Evolutionary conservation across 2,888 invertebrate species (phyloP), one percentile per base, ranked within the genome.

Genomic region (Drosophila mulleri): DNA sequence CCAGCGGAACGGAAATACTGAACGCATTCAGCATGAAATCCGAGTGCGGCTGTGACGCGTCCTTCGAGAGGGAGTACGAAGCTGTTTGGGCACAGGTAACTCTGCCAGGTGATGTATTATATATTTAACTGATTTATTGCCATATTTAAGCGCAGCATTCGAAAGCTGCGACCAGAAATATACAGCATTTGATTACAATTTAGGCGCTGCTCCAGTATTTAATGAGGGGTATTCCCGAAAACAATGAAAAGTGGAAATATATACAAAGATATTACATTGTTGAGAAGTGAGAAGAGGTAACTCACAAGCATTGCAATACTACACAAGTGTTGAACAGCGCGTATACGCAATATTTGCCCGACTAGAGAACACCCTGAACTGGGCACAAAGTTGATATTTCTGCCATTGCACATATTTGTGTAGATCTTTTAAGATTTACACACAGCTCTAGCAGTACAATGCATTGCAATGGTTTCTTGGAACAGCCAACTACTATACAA

Each of bases 121-220:
- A 67, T 86, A 67, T 86, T 88, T 79, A 68, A 59, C 84, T 86
- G 86, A 86, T 86, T 86, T 86, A 86, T 86, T 74, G 79, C 89
- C 66, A 72, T 88, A 77, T 86, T 90, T 88, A 79, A 77, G 77
- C 60, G 58, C 65, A 64, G 70, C 85, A 72, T 77, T 80, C 67
- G 67, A 62, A 57, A 50, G 66, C 63, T 60, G 23, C 12, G 45
- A 14, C 37, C 48, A 16, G 29, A 58, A 75, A 67, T 54, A 56
- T 56, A 45, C 37, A 57, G 66, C 67, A 67, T 89, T 89, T 84
- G 76, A 79, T 82, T 84, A 76, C 70, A 76, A 57, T 67, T 74
- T 71, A 70, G 64, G 44, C 42, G 14, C 9, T 12, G 39, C 29
- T 32, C 9, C 3, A 63, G 37, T 6, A 52, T 42, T n/a, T 35